phyloP scores from a whole-genome alignment of 1,140 invertebrate species.

The Lasioglossum albipes region DNA sequence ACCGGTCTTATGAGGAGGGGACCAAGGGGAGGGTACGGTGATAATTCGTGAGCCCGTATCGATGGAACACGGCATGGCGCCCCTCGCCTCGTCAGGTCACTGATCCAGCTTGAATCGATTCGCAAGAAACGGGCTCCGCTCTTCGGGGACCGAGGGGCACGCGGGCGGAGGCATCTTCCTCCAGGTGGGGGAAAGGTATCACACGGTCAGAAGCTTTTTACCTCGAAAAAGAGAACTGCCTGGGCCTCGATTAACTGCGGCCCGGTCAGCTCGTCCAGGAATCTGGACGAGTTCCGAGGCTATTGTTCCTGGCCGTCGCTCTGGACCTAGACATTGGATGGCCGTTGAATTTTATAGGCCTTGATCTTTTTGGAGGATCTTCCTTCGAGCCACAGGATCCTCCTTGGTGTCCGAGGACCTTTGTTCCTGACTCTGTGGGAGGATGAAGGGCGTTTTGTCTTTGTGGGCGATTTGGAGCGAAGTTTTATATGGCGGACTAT shows the following conservation, averaged over 20 bases:
- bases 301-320: neutral
- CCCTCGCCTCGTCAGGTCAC: conserved; percentile 56
- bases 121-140: conserved; percentile 48
- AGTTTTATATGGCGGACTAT: too few relatives aligned
- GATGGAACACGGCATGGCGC: conserved; percentile 42
- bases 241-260: conserved; percentile 25
- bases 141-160: conserved; percentile 11
- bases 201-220: conserved; percentile 33
- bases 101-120: conserved; percentile 63
- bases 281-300: conserved; percentile 24
- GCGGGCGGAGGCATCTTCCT: neutral
- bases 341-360: too few relatives aligned
- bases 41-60: conserved; percentile 62
- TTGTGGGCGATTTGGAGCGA: too few relatives aligned
- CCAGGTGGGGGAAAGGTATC: conserved; percentile 22
- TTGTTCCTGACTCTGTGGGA: too few relatives aligned
- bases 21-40: neutral
- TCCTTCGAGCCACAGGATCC: too few relatives aligned
- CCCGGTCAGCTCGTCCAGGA: neutral
- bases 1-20: too few relatives aligned
- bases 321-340: neutral
- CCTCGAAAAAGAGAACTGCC: conserved; percentile 28
- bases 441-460: too few relatives aligned
- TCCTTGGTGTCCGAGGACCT: too few relatives aligned
- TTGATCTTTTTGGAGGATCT: too few relatives aligned